These are phyloP conservation scores for Nesogale talazaci DNA, from an alignment of 2,113 vertebrate genomes.

Conservation along the genomic window DNA sequence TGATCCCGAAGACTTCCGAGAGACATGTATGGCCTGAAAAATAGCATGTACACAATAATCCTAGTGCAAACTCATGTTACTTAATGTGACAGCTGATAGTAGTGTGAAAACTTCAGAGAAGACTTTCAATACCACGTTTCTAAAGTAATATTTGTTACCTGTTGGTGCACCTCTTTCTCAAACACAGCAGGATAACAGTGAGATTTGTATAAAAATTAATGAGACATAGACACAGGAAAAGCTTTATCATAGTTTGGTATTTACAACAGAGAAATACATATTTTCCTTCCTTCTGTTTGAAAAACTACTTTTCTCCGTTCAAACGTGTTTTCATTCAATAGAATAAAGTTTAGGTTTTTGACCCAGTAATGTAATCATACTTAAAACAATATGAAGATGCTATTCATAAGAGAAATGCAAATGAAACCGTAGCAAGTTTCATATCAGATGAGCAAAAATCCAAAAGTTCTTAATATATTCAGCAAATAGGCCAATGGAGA, in stretches of 20 bases:
- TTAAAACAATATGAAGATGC: neutral
- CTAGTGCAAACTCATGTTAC: neutral
- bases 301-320: constrained; percentile 15
- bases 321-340: constrained; percentile 19
- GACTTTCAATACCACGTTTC: constrained; percentile 58
- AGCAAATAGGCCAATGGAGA: neutral
- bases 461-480: neutral
- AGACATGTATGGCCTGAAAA: constrained; percentile 97
- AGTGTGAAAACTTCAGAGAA: neutral
- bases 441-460: constrained; percentile 7
- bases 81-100: neutral
- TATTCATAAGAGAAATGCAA: constrained; percentile 30
- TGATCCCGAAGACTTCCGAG: constrained; percentile 96
- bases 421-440: constrained; percentile 24
- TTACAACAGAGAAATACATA: constrained; percentile 58
- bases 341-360: constrained; percentile 12
- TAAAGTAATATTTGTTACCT: constrained; percentile 67
- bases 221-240: constrained; percentile 43
- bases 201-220: constrained; percentile 69
- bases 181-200: constrained; percentile 38
- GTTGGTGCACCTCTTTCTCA: constrained; percentile 40
- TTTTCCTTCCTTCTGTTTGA: neutral
- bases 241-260: constrained; percentile 21
- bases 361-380: constrained; percentile 12
- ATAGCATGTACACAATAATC: constrained; percentile 42